Percentiles rank a stretch among this genome's conserved stretches.
phyloP scores from a whole-genome alignment of 2,888 invertebrate genomes.

The Acleris cristana region DNA sequence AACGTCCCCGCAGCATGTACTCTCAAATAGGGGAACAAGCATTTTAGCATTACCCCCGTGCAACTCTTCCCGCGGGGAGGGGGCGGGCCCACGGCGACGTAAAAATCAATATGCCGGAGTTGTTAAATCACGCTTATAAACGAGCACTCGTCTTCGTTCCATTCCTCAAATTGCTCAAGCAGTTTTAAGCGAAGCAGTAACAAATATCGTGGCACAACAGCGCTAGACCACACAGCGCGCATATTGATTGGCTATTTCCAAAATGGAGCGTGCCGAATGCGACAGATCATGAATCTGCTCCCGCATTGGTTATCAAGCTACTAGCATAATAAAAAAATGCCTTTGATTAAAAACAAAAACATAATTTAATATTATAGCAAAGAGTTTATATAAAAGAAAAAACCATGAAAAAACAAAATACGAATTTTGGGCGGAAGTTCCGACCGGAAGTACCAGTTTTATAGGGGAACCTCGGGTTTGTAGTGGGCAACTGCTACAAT shows the following conservation, averaged over 20 bases:
- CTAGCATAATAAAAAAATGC: background rate
- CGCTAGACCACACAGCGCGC: background rate
- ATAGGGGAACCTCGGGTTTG: conserved; percentile 16
- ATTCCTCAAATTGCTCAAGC: conserved; percentile 78
- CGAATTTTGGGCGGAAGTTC: conserved; percentile 11
- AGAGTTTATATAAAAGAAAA: background rate
- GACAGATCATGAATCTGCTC: background rate
- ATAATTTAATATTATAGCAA: background rate
- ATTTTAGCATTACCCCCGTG: conserved; percentile 85
- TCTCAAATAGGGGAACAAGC: conserved; percentile 85
- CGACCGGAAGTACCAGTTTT: conserved; percentile 21
- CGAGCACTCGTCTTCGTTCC: conserved; percentile 85
- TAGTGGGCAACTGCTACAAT: conserved; percentile 22
- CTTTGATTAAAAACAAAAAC: background rate
- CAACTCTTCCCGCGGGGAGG: conserved; percentile 82
- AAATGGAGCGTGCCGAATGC: background rate
- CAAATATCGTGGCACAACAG: conserved; percentile 38
- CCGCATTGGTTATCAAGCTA: background rate
- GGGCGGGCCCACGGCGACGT: conserved; percentile 83
- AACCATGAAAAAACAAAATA: conserved; percentile 1
- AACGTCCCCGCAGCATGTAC: conserved; percentile 81
- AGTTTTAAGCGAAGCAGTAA: conserved; percentile 60
- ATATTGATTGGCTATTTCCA: conserved; percentile 3
- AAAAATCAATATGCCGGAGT: conserved; percentile 88
- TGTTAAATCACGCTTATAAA: conserved; percentile 89